Evolutionary conservation across 2,888 invertebrate genomes (phyloP).

Genomic region (Drosophila rubida): DNA sequence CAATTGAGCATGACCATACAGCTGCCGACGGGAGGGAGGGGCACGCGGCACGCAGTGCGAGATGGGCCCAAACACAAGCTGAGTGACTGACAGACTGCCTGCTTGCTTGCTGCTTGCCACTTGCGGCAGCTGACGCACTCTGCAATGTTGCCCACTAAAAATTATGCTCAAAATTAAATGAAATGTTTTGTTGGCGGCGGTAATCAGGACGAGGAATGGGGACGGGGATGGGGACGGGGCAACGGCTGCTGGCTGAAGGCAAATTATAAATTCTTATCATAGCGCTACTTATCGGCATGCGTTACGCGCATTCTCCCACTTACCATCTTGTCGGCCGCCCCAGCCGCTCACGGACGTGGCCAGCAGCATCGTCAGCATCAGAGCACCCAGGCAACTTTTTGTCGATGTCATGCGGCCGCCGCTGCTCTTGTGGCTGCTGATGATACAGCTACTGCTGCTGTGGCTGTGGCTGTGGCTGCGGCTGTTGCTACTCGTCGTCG

Average conservation of each 20-base stretch:
- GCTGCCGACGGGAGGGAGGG: conserved; percentile 8
- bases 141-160: conserved; percentile 61
- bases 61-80: conserved; percentile 2
- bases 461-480: conserved; percentile 21
- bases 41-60: background rate
- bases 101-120: conserved; percentile 1
- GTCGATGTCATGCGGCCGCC: conserved; percentile 64
- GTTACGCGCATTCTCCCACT: conserved; percentile 68
- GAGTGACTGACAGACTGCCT: conserved; percentile 28
- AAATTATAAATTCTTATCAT: conserved; percentile 79
- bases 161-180: conserved; percentile 75
- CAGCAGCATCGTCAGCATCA: conserved; percentile 76
- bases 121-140: conserved; percentile 66
- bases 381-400: conserved; percentile 73
- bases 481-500: conserved; percentile 29
- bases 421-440: conserved; percentile 23
- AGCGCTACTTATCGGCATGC: conserved; percentile 71
- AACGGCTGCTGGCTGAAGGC: conserved; percentile 27
- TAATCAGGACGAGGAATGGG: background rate
- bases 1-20: conserved; percentile 72
- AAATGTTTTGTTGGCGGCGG: conserved; percentile 38
- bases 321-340: conserved; percentile 84
- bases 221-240: background rate
- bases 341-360: conserved; percentile 81
- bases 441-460: conserved; percentile 35